These are phyloP conservation scores for Falco biarmicus DNA, from an alignment of 2,797 vertebrate genomes.

Conservation along the genomic window DNA sequence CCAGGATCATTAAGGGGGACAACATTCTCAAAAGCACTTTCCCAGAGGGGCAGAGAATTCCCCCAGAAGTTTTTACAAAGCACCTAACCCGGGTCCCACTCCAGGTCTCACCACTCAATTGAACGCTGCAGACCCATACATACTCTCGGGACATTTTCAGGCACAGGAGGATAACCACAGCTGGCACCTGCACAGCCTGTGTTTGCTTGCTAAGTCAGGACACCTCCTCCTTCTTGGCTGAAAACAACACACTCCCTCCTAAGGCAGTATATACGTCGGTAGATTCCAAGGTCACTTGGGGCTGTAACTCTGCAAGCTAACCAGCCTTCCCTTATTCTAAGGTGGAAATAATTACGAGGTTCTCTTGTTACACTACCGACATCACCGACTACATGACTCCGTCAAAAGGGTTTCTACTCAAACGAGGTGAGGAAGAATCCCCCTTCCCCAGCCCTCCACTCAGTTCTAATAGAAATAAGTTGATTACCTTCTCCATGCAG, in stretches of 20 bases:
- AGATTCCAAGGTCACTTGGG: not conserved
- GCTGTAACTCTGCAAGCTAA: not conserved
- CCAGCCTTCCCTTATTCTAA: not conserved
- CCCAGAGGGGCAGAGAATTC: not conserved
- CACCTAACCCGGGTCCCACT: not conserved
- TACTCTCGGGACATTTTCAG: not conserved
- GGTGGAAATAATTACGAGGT: not conserved
- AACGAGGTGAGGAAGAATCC: not conserved
- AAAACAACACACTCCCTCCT: not conserved
- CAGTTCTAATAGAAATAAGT: not conserved
- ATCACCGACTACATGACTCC: not conserved
- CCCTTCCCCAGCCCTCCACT: not conserved
- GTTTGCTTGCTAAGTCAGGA: not conserved
- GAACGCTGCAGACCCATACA: not conserved
- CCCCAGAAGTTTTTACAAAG: not conserved
- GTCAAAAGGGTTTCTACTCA: not conserved
- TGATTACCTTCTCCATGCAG: conserved; percentile 93
- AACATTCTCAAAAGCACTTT: not conserved
- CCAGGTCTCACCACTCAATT: not conserved
- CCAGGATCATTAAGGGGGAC: not conserved
- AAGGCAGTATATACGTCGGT: not conserved
- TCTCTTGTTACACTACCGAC: not conserved
- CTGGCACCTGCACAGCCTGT: not conserved
- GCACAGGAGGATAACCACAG: not conserved
- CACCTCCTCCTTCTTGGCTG: not conserved